Percentiles rank a stretch among this genome's conserved stretches.
phyloP scores from a whole-genome alignment of 2,888 invertebrate genomes.

The Adelognathus sp. region DNA sequence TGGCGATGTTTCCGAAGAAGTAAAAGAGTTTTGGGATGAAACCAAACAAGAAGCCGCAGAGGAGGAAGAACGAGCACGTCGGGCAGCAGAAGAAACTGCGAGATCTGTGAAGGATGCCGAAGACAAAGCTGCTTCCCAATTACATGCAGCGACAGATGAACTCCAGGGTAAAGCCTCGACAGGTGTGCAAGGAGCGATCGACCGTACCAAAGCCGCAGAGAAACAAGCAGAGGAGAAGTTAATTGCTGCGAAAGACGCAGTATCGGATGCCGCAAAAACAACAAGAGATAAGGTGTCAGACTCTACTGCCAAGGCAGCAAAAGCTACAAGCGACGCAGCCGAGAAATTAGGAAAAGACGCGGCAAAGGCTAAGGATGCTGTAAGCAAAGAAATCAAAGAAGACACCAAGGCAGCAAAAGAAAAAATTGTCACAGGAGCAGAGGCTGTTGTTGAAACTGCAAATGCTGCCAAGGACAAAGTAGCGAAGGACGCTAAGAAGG shows the following conservation, averaged over 20 bases:
- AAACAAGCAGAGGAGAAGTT: constrained; percentile 31
- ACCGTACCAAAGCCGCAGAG: constrained; percentile 46
- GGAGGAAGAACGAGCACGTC: too few species aligned
- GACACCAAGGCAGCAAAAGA: too few species aligned
- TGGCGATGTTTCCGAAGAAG: constrained; percentile 64
- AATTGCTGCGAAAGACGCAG: too few species aligned
- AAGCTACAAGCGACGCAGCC: constrained; percentile 79
- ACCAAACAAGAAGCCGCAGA: too few species aligned
- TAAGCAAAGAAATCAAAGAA: too few species aligned
- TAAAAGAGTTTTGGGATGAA: too few species aligned
- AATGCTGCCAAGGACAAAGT: constrained; percentile 59
- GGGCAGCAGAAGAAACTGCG: constrained; percentile 35
- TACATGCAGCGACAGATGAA: constrained; percentile 38
- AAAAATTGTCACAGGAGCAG: constrained; percentile 20
- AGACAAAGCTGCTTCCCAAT: constrained; percentile 11
- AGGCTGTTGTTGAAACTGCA: constrained; percentile 27
- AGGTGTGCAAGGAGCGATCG: constrained; percentile 14
- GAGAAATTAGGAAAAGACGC: too few species aligned
- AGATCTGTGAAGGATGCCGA: constrained; percentile 54
- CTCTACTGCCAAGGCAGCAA: constrained; percentile 80
- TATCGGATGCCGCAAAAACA: constrained; percentile 81
- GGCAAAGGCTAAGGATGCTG: too few species aligned
- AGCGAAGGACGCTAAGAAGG: too few species aligned
- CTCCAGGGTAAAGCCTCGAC: constrained; percentile 31
- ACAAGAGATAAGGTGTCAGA: constrained; percentile 80